These are phyloP conservation scores for Vespertilio murinus DNA, from an alignment of 2,797 vertebrate species.

Conservation along the genomic window DNA sequence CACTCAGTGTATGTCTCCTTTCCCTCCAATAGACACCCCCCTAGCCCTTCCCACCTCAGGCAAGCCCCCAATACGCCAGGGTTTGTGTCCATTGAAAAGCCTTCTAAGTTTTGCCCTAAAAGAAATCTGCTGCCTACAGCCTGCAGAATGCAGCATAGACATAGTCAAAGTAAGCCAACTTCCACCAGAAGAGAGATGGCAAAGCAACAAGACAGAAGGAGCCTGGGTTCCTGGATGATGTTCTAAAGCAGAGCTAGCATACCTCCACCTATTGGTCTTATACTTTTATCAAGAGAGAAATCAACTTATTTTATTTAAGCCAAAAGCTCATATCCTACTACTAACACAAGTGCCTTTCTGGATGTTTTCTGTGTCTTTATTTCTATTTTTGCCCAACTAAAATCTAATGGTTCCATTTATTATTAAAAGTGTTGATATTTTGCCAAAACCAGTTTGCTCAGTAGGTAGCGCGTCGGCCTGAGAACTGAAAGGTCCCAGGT, in stretches of 20 bases:
- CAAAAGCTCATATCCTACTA: not conserved
- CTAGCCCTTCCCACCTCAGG: too few species aligned
- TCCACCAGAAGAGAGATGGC: not conserved
- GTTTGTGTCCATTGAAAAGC: not conserved
- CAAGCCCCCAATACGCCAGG: too few species aligned
- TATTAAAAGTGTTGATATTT: not conserved
- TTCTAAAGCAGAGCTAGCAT: not conserved
- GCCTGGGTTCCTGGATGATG: not conserved
- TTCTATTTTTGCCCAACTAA: not conserved
- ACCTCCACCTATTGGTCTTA: not conserved
- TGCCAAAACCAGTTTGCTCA: too few species aligned
- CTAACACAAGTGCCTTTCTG: not conserved
- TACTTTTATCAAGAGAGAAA: not conserved
- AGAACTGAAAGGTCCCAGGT: too few species aligned
- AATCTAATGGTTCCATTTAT: not conserved
- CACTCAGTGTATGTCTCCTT: too few species aligned
- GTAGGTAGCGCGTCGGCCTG: too few species aligned
- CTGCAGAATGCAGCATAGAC: not conserved
- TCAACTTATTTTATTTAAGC: not conserved
- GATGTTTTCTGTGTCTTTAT: not conserved
- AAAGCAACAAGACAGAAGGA: not conserved
- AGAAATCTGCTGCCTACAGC: not conserved
- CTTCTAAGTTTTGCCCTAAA: not conserved
- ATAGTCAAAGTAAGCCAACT: not conserved
- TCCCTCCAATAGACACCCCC: too few species aligned